phyloP scores from a whole-genome alignment of 2,888 invertebrate species.

The Polydrusus tereticollis region DNA sequence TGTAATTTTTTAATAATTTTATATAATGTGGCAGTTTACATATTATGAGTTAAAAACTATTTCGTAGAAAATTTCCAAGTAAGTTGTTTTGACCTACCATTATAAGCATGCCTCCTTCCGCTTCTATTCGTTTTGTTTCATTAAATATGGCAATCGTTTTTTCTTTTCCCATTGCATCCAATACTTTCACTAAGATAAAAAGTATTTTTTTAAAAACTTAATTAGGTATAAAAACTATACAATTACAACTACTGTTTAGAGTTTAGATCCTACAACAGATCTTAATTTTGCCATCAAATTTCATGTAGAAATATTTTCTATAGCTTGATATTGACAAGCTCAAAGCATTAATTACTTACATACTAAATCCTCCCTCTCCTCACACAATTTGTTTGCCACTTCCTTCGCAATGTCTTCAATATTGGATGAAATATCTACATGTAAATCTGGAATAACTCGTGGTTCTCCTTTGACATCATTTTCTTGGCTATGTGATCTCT shows the following conservation, averaged over 20 bases:
- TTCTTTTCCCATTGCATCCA: slow-evolving; percentile 79
- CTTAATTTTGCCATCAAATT: too few species aligned
- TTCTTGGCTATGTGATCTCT: slow-evolving; percentile 58
- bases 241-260: too few species aligned
- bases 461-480: slow-evolving; percentile 71
- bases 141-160: slow-evolving; percentile 82
- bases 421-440: slow-evolving; percentile 67
- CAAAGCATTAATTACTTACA: slow-evolving; percentile 68
- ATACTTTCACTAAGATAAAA: slow-evolving; percentile 74
- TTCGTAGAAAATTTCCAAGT: too few species aligned
- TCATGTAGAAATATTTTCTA: too few species aligned
- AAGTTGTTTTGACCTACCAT: slow-evolving; percentile 70
- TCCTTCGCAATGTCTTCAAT: slow-evolving; percentile 77
- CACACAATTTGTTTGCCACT: slow-evolving; percentile 79
- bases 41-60: too few species aligned
- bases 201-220: not conserved
- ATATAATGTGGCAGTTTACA: too few species aligned
- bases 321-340: too few species aligned
- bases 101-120: slow-evolving; percentile 88
- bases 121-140: slow-evolving; percentile 86
- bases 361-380: slow-evolving; percentile 81
- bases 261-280: too few species aligned
- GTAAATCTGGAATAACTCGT: slow-evolving; percentile 73
- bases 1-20: too few species aligned
- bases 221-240: too few species aligned